These are phyloP conservation scores for Rhineura floridana DNA, from an alignment of 2,113 vertebrate genomes.

Conservation along the genomic window DNA sequence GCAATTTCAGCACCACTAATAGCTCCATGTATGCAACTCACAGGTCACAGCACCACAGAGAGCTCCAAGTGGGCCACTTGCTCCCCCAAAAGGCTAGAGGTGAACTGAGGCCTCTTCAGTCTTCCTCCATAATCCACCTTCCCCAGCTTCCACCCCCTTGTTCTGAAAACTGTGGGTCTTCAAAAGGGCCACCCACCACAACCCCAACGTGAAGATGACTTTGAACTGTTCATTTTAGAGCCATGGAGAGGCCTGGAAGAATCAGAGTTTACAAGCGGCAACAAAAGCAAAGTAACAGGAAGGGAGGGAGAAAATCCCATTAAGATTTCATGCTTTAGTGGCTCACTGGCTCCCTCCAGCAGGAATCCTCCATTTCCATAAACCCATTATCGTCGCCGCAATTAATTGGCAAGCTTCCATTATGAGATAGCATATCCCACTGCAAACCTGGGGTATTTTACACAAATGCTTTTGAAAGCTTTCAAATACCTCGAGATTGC, in stretches of 20 bases:
- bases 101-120: too few relatives aligned
- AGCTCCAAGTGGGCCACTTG: too few relatives aligned
- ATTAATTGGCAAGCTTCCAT: conserved; percentile 66
- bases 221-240: conserved; percentile 14
- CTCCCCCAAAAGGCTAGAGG: too few relatives aligned
- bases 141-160: too few relatives aligned
- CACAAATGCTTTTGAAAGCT: conserved; percentile 59
- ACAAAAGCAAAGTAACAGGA: not conserved
- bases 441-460: conserved; percentile 49
- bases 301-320: conserved; percentile 59
- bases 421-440: conserved; percentile 51
- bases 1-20: too few relatives aligned
- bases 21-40: too few relatives aligned
- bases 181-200: too few relatives aligned
- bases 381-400: conserved; percentile 68
- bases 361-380: conserved; percentile 71
- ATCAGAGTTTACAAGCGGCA: conserved; percentile 28
- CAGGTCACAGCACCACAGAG: too few relatives aligned
- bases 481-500: conserved; percentile 70
- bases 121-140: too few relatives aligned
- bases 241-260: conserved; percentile 30
- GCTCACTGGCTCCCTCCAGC: conserved; percentile 62
- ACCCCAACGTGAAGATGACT: too few relatives aligned
- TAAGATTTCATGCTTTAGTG: conserved; percentile 68
- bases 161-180: too few relatives aligned